Base-by-base conservation (phyloP, 2,113 vertebrate genomes). In the Neolamprologus sp. region DNA sequence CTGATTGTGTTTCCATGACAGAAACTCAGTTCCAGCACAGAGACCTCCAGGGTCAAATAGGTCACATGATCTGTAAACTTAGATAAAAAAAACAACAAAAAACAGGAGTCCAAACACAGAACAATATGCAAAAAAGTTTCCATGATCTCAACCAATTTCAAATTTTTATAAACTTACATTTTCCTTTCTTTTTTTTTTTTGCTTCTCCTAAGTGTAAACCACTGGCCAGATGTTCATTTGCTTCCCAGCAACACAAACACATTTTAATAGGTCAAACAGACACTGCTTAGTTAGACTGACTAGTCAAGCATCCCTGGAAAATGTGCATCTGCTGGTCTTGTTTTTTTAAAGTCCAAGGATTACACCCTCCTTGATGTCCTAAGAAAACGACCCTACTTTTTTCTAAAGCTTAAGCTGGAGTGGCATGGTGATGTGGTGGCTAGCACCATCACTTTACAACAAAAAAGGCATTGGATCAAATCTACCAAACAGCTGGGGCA, bases 181-280 rank as follows among this genome's bases (percentile, higher is more conserved):
- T 60, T 45, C n/a, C 3, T 73, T 11, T 45, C 4, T 42, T 73
- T 3, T 7, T 73, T 45, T 26, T 71, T 28, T 84, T 73, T 57
- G 73, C 21, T 81, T 73, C 58, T 86, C 82, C 45, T 35, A 9
- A 8, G 68, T 85, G 83, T 92, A 91, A 93, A 92, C 92, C 82
- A 60, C 17, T 89, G 87, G 37, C 83, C 85, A 91, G 87, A 90
- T 91, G 90, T 89, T 88, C 81, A 37, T 45, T 83, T 49, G 49
- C 42, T 12, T 88, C 86, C 12, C 9, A 82, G 85, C 84, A 91
- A 88, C 87, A 68, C 71, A 93, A 92, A 87, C 86, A 87, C 84
- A 13, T 58, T 51, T 33, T 30, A 81, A 68, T 16, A 87, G 40
- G 28, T 88, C 84, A 83, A 83, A 86, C 60, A 86, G 30, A 55